phyloP scores from a whole-genome alignment of 2,888 invertebrate genomes.

The Stenichneumon culpator region DNA sequence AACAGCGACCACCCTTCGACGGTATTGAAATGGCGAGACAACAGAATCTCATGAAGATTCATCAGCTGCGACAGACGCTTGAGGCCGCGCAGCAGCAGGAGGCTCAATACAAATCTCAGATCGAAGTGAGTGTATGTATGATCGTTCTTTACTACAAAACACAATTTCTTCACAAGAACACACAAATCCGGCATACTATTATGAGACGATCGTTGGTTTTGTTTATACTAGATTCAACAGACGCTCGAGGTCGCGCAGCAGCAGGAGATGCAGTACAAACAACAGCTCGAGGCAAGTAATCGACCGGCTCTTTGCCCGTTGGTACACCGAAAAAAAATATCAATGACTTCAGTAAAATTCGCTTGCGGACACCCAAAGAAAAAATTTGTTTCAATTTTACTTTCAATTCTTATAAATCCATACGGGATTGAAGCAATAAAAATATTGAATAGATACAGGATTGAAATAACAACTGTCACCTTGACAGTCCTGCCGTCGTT shows the following conservation, averaged over 20 bases:
- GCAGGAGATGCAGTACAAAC: constrained; percentile 92
- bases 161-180: background rate
- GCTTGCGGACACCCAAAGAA: too few species aligned
- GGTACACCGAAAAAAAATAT: background rate
- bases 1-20: constrained; percentile 86
- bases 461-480: too few species aligned
- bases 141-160: constrained; percentile 82
- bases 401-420: too few species aligned
- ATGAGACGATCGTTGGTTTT: constrained; percentile 14
- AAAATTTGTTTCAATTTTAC: too few species aligned
- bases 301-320: constrained; percentile 17
- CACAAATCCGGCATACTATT: background rate
- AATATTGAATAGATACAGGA: too few species aligned
- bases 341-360: too few species aligned
- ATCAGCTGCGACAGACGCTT: constrained; percentile 91
- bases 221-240: constrained; percentile 86
- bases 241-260: constrained; percentile 91
- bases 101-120: constrained; percentile 92
- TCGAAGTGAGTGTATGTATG: constrained; percentile 90
- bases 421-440: too few species aligned
- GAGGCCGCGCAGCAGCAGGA: constrained; percentile 93
- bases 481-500: too few species aligned
- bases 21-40: constrained; percentile 91
- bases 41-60: constrained; percentile 92
- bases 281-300: constrained; percentile 88